Evolutionary conservation across 2,888 invertebrate species (phyloP).

Genomic region (Lithophane leautieri): DNA sequence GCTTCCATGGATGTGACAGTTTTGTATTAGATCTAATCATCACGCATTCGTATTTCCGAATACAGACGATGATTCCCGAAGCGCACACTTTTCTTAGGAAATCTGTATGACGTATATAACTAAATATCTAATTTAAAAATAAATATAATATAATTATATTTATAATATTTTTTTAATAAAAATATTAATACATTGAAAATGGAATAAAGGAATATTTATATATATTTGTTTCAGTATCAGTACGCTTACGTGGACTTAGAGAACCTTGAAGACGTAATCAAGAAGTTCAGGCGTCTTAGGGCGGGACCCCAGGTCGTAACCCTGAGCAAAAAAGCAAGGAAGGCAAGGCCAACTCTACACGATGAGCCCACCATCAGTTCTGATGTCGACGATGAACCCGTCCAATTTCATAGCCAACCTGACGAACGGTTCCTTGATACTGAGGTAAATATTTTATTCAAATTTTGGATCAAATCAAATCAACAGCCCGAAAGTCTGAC

Average conservation of each 20-base stretch:
- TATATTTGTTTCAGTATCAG: constrained; percentile 38
- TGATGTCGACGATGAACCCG: not conserved
- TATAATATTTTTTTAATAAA: too few relatives aligned
- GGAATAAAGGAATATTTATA: too few relatives aligned
- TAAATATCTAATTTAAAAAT: not conserved
- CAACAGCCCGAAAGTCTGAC: not conserved
- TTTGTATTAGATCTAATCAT: not conserved
- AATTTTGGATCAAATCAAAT: too few relatives aligned
- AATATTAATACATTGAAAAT: too few relatives aligned
- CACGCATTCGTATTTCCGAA: not conserved
- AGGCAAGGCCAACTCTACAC: not conserved
- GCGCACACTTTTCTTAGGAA: not conserved
- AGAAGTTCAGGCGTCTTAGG: constrained; percentile 29
- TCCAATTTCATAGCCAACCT: not conserved
- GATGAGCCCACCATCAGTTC: constrained; percentile 2
- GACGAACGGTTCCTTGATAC: constrained; percentile 48
- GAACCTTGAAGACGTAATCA: constrained; percentile 12
- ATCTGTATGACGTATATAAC: too few relatives aligned
- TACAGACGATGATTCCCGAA: too few relatives aligned
- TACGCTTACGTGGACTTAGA: constrained; percentile 55
- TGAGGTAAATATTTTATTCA: constrained; percentile 29
- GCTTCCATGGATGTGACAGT: not conserved
- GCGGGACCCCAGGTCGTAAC: not conserved
- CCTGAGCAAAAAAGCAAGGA: not conserved
- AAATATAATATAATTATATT: not conserved